Evolutionary conservation across 2,113 vertebrate species (phyloP), one percentile per base, ranked within the genome.

Genomic region (Oncorhynchus keta): DNA sequence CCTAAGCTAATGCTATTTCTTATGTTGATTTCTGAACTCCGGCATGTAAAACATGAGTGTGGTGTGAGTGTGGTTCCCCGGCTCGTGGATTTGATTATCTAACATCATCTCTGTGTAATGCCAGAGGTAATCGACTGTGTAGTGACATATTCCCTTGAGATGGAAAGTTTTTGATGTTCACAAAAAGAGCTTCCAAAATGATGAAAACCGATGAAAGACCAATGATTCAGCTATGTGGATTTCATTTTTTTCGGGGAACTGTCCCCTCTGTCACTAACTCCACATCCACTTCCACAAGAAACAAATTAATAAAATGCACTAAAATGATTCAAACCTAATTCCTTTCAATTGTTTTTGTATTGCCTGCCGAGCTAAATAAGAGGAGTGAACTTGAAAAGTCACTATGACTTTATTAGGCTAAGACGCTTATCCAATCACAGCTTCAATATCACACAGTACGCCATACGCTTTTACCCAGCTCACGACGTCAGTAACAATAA

Each of bases 371-470:
- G 68, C 7, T 39, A 69, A 45, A n/a, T 22, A 22, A 68, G 35
- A 12, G 0, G 51, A 85, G 79, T 85, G n/a, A 70, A 86, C 80
- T 82, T 89, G 79, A 51, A 35, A n/a, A 84, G 45, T 16, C 67
- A 62, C 35, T 51, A 20, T 26, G 22, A 48, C 75, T 85, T 86
- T 83, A 87, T 87, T 88, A 87, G 71, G 7, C 55, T 92, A 92
- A 93, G 88, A 83, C 74, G 88, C 88, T 92, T 93, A 90, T 88
- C 86, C 83, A 79, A 82, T 77, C 74, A 70, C 79, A 68, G 81
- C 85, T 83, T 74, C 78, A 80, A 72, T 80, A 81, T 83, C 67
- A 83, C 76, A 84, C 84, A 65, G 72, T 78, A 22, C 68, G 68
- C 74, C 74, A 74, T 80, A 81, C 84, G 72, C 76, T 84, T 82